Base-by-base conservation (phyloP, 2,797 vertebrate genomes). In the Gouania willdenowi region DNA sequence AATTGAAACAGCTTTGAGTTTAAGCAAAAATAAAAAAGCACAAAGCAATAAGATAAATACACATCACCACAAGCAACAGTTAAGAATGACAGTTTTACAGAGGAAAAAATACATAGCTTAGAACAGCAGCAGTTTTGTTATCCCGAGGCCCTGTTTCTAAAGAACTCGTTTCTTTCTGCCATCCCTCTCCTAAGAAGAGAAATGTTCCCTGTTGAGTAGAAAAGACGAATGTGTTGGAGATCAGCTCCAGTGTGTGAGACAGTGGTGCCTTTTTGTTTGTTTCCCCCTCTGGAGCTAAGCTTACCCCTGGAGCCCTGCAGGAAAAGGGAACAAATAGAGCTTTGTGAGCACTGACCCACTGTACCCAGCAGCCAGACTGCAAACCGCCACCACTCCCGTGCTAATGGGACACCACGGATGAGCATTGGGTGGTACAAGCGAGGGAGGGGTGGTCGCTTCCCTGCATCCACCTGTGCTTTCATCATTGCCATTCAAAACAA, bases 281-380 rank as follows among this genome's bases (percentile, higher is more conserved):
- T 71, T 80, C 65, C 72, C n/a, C 75, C 71, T 79, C 77, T 82
- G 74, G 82, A 87, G 77, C 89, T 87, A 79, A 71, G 79, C 51
- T 66, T 85, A 87, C 91, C 91, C 81, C 63, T 89, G 85, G 85
- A 93, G 86, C 83, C 91, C 81, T 85, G 74, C 66, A 82, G 84
- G 85, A 90, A 90, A n/a, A 47, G 76, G 42, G 81, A 91, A 94
- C 89, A 94, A 91, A 89, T 83, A 79, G 62, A 48, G 48, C 85
- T 91, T 86, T 93, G 89, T 92, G 71, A 80, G 75, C 75, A 53
- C 57, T 70, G 78, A 83, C 80, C 83, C 70, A 55, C 69, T 84
- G 82, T 59, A 80, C 74, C 79, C 46, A 81, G 73, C 68, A 84
- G 83, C 73, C 75, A 86, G 52, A 68, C 77, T 67, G 73, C 69